A percentile compares a stretch with the other conserved stretches of the same genome.
phyloP scores from a whole-genome alignment of 2,113 vertebrate species.

The Leucopternis melanops region DNA sequence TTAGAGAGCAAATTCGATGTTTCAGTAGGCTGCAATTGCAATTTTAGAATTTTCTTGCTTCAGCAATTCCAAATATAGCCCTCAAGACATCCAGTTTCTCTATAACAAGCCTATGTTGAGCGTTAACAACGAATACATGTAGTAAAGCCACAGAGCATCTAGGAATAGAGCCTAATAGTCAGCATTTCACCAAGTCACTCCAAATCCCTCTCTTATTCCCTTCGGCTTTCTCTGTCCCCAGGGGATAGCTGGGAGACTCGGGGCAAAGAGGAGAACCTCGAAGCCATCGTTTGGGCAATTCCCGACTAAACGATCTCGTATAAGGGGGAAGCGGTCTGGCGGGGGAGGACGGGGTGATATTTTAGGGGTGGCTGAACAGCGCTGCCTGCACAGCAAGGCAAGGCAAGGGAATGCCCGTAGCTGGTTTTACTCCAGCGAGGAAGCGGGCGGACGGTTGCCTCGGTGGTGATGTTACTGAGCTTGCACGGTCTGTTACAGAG shows the following conservation, averaged over 20 bases:
- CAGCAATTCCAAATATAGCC: conserved; percentile 54
- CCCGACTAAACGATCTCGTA: background rate
- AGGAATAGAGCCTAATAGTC: background rate
- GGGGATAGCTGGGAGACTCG: fast-evolving
- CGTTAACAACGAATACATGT: background rate
- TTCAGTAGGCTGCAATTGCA: conserved; percentile 43
- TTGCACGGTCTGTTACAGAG: background rate
- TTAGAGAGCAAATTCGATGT: conserved; percentile 30
- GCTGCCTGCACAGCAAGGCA: background rate
- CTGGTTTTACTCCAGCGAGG: background rate
- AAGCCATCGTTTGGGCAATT: background rate
- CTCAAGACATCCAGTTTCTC: conserved; percentile 32
- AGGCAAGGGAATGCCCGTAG: background rate
- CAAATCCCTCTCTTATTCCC: background rate
- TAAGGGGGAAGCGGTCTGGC: background rate
- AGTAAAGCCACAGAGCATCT: conserved; percentile 34
- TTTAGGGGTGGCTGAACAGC: background rate
- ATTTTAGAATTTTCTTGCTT: conserved; percentile 36
- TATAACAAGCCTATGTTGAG: conserved; percentile 7
- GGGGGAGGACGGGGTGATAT: background rate
- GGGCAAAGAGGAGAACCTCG: background rate
- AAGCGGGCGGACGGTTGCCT: background rate
- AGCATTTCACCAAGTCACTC: background rate
- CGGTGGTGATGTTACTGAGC: background rate
- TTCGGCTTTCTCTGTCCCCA: background rate